Percentiles rank a stretch among this genome's conserved stretches.
Conservation (phyloP, 2,113 vertebrate species). For the Scolopax mira region DNA sequence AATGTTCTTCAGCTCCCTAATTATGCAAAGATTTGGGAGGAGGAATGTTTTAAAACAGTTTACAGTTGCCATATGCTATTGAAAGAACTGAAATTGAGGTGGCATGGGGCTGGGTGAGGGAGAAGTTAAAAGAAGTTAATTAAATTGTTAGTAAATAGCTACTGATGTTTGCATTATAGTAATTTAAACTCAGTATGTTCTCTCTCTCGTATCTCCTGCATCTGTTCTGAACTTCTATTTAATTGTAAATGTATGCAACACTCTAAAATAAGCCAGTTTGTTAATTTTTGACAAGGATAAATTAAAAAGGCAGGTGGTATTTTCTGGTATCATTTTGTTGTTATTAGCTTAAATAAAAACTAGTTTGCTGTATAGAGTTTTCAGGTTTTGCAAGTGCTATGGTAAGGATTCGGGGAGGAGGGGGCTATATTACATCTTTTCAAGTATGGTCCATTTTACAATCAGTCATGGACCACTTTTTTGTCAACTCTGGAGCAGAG, state of each 20-base stretch:
- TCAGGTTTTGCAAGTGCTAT: background rate
- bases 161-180: slow-evolving; percentile 21
- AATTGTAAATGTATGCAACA: background rate
- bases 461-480: background rate
- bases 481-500: background rate
- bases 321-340: slow-evolving; percentile 15
- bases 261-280: background rate
- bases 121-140: slow-evolving; percentile 48
- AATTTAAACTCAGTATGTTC: slow-evolving; percentile 23
- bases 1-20: background rate
- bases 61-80: background rate
- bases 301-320: slow-evolving; percentile 6
- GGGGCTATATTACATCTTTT: background rate
- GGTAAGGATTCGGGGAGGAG: background rate
- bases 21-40: background rate
- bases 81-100: slow-evolving; percentile 1
- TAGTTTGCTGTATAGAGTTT: background rate
- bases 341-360: background rate
- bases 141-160: slow-evolving; percentile 44
- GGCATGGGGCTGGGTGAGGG: background rate
- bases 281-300: slow-evolving; percentile 24
- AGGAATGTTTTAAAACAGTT: background rate
- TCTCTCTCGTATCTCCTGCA: slow-evolving; percentile 33
- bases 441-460: background rate
- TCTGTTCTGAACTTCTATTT: slow-evolving; percentile 62